Base-by-base conservation (phyloP, 2,797 vertebrate genomes). In the Eulemur coronatus region DNA sequence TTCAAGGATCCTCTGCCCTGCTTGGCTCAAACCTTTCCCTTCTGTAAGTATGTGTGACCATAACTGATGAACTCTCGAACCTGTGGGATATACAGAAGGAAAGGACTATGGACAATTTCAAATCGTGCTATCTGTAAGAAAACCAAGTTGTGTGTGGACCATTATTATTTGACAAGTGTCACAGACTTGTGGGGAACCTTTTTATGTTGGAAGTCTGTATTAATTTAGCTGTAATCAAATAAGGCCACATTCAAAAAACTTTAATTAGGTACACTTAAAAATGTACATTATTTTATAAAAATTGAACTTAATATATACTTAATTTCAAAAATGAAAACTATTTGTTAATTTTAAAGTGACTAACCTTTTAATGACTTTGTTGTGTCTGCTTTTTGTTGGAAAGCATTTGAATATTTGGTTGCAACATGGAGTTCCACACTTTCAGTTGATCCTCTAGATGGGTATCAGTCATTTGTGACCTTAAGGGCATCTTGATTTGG, bases 51-150 rank as follows among this genome's bases (percentile, higher is more conserved):
- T 78, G 33, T 80, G 35, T 82, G 41, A 35, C 48, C 24, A 0
- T 89, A 93, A 91, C 67, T 59, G 41, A 48, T 70, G 59, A 95
- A 52, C 38, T 93, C 82, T 73, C 5, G 38, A 91, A 96, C 33
- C 43, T 15, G 2, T 18, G 63, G 41, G 8, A 50, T 73, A 8
- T 48, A 50, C 4, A 43, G 75, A 57, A 82, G 33, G 65, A 78
- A 87, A 92, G 26, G 38, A 55, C 65, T 69, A 14, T 72, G 84
- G 48, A n/a, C 35, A 26, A 93, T 79, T 84, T 84, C 94, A 95
- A 90, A 86, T 94, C 7, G 2, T 72, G 43, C 89, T 87, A 69
- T 84, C 78, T 95, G 43, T 59, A 88, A 87, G 81, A 59, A 94
- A 92, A 89, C 28, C 50, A 57, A n/a, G 65, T 91, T 69, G 43